phyloP scores from a whole-genome alignment of 1,140 invertebrate genomes.

The Oedothorax gibbosus region DNA sequence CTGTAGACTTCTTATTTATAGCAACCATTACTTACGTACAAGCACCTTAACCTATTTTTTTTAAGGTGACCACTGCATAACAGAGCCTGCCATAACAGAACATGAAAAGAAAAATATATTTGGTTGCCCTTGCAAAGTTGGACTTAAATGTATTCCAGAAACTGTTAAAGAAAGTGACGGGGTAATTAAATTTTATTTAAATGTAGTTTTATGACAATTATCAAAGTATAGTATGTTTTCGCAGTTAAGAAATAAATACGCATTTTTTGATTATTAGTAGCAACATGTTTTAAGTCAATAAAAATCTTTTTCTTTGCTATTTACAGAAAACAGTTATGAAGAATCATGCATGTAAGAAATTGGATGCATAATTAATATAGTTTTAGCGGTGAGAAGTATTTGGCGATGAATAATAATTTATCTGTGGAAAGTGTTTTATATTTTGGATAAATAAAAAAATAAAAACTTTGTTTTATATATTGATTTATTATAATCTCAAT shows the following conservation, averaged over 20 bases:
- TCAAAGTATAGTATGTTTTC: too few relatives aligned
- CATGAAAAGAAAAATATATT: conserved; percentile 40
- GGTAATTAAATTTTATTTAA: conserved; percentile 4
- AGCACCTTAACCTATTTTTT: background rate
- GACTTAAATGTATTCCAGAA: conserved; percentile 18
- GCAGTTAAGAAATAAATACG: background rate
- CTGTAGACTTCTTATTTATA: too few relatives aligned
- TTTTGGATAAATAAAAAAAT: too few relatives aligned
- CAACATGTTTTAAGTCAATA: background rate
- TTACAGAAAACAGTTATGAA: conserved; percentile 35
- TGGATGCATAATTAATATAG: too few relatives aligned
- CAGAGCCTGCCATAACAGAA: conserved; percentile 20
- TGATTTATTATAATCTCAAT: too few relatives aligned
- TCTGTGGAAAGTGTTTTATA: too few relatives aligned
- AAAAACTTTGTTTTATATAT: too few relatives aligned
- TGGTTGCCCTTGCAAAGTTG: conserved; percentile 43
- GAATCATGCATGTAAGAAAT: conserved; percentile 1
- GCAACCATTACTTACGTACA: background rate
- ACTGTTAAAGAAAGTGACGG: conserved; percentile 21
- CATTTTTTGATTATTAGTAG: background rate
- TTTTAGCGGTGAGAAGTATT: too few relatives aligned
- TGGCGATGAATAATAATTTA: too few relatives aligned
- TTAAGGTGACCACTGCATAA: conserved; percentile 50
- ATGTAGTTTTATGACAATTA: too few relatives aligned
- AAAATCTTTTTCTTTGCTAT: background rate